Evolutionary conservation across 92 coral and sea anemone species (phyloP), one percentile per base, ranked within the genome.

Genomic region (Porites evermanni): DNA sequence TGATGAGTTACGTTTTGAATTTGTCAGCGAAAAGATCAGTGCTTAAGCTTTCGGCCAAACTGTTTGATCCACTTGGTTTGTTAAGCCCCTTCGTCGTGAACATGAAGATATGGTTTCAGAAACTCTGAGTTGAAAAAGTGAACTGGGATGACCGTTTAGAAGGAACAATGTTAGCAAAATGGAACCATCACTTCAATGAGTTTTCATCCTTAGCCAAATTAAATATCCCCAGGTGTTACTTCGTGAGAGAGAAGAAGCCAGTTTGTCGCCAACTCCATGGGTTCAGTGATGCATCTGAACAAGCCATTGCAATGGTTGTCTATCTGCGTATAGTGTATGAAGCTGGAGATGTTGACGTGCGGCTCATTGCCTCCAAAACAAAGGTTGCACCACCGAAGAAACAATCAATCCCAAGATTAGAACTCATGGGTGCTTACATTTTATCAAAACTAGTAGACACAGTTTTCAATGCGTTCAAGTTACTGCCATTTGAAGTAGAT

Each of bases 401-500:
- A 3, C 47, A 38, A 38, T 38, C 47, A 38, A 38, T 38, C 47
- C 47, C 47, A 38, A 38, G 47, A 38, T 38, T 38, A 38, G 47
- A 38, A 38, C 47, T 38, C 47, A 38, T 38, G 66, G 89, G 91
- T 12, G 85, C 80, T 5, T 1, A 13, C 19, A 54, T 86, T 12
- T 67, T 90, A 64, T 78, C 88, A 21, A 82, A 76, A 68, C 77
- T 90, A 2, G 82, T 90, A 50, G 20, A n/a, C 66, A 64, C 61
- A 18, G 26, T 78, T 64, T 16, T 11, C 87, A 4, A 14, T 14
- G 19, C 75, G n/a, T 32, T 70, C 53, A 38, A 70, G 53, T 70
- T 53, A n/a, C 78, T 64, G 13, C 79, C 67, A 53, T 69, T 73
- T 13, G 54, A 38, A n/a, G 65, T 26, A 69, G 75, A 70, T 10